Base-by-base conservation (phyloP, 1,140 invertebrate species). In the Aphis craccivora region DNA sequence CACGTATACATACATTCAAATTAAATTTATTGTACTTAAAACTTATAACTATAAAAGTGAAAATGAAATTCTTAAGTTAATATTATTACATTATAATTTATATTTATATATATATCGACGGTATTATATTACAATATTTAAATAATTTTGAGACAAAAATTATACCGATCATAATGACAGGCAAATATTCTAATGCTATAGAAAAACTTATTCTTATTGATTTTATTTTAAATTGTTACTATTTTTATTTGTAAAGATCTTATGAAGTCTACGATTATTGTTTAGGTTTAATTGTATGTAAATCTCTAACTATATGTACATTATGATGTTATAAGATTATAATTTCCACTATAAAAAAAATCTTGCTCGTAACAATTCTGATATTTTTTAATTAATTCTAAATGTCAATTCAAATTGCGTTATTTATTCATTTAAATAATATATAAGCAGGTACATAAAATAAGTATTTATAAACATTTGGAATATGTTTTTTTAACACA, bases 61-160 rank as follows among this genome's bases (percentile, higher is more conserved):
- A 87, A 87, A 48, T 87, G 11, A 87, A 87, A 87, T 51, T 87
- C 14, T 48, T n/a, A 87, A 30, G 30, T 87, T 40, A 48, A 87
- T 30, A 45, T 87, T 45, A 87, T 40, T 40, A 40, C 18, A 23
- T 83, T 83, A 22, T 83, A 83, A 83, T 86, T n/a, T n/a, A n/a
- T n/a, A n/a, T n/a, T n/a, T n/a, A n/a, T n/a, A n/a, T n/a, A n/a
- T n/a, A n/a, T n/a, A n/a, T n/a, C n/a, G n/a, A n/a, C n/a, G n/a
- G n/a, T n/a, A n/a, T n/a, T n/a, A 25, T 40, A 86, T 86, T 11
- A 40, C 22, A 23, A 84, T 86, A 86, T 86, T 86, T 25, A 43
- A 86, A 86, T n/a, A 30, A 45, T 86, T 86, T 86, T 18, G 23
- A 25, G 37, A 18, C 30, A 86, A 3, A 18, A 45, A n/a, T 43